These are phyloP conservation scores for Macquaria australasica DNA, from an alignment of 2,113 vertebrate species.

Conservation along the genomic window DNA sequence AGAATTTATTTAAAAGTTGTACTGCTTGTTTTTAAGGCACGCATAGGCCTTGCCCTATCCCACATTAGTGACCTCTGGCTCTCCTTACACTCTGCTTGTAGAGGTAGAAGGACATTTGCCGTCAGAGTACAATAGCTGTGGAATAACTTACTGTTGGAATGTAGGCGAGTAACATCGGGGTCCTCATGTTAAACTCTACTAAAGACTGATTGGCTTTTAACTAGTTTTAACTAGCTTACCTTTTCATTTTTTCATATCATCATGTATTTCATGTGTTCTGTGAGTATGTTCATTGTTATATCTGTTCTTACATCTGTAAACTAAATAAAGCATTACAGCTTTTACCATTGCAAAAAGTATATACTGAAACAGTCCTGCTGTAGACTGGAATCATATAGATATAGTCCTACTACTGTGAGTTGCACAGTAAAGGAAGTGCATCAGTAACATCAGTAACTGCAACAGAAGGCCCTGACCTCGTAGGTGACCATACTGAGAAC, in stretches of 20 bases:
- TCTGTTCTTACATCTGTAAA: too few species aligned
- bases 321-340: too few species aligned
- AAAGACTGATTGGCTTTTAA: too few species aligned
- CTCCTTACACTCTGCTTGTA: not conserved
- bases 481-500: not conserved
- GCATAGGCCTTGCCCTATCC: not conserved
- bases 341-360: not conserved
- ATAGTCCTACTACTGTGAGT: too few species aligned
- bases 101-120: not conserved
- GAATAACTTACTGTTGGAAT: not conserved
- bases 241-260: too few species aligned
- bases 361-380: too few species aligned
- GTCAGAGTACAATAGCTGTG: not conserved
- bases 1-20: not conserved
- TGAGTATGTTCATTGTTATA: too few species aligned
- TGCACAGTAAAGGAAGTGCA: not conserved
- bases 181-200: not conserved
- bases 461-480: constrained; percentile 19
- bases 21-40: not conserved
- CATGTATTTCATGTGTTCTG: too few species aligned
- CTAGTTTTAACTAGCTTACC: too few species aligned
- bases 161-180: not conserved
- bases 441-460: not conserved
- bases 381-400: too few species aligned
- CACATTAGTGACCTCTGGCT: not conserved